Evolutionary conservation across 2,113 vertebrate genomes (phyloP), one percentile per base, ranked within the genome.

Genomic region (Thalassarche chlororhynchos): DNA sequence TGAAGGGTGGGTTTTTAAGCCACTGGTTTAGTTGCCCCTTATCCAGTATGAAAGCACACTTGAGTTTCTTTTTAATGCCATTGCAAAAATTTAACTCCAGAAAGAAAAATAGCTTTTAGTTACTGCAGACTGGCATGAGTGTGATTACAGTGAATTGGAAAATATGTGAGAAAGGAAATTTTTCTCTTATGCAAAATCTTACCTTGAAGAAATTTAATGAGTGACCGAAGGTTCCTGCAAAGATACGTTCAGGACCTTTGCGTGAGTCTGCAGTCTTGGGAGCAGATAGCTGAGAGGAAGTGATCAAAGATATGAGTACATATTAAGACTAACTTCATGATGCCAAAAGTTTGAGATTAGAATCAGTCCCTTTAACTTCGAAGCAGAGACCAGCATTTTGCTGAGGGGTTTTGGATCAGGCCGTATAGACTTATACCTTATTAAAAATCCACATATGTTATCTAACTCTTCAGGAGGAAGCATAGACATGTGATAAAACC

Each of bases 391-490:
- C 18, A 70, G 15, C 8, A 62, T 82, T 92, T 92, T 91, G 20
- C 78, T 82, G 76, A 82, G n/a, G 51, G 77, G 26, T 79, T 94
- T 88, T 83, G 44, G 40, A 85, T 85, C 57, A 84, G 79, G 36
- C 64, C 40, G 9, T 62, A 61, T 23, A 93, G 64, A 79, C 26
- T 95, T 89, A 54, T 10, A 75, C 40, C 68, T 58, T 88, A 90
- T 81, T 36, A 94, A 92, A 92, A 91, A 82, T 69, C 40, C 81
- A 95, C 49, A 86, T 88, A 58, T 94, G 84, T 88, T 61, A 80
- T 87, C 72, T 81, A 44, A 91, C 89, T 87, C 57, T 91, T 81
- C 40, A 64, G n/a, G 71, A 90, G 52, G 84, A 76, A 98, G 91
- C 42, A 65, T 1, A 72, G 52, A 65, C 88, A 29, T 75, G 81